Evolutionary conservation across 2,888 invertebrate genomes (phyloP).

Genomic region (Lacanobia wlatinum): DNA sequence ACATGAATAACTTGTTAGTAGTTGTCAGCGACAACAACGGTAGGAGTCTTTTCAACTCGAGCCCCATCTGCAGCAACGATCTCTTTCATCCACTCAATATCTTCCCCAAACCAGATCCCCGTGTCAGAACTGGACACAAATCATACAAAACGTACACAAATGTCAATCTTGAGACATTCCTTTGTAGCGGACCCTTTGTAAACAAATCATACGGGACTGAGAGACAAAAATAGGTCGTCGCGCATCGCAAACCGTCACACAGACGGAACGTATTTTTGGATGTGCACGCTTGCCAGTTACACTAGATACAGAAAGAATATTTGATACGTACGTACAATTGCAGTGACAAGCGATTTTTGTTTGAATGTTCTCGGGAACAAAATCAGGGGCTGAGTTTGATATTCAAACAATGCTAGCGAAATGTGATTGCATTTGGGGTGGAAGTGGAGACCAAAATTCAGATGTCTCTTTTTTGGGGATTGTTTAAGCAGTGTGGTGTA

Average conservation of each 20-base stretch:
- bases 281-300: conserved; percentile 72
- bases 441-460: background rate
- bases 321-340: conserved; percentile 47
- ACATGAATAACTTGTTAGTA: conserved; percentile 24
- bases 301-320: conserved; percentile 64
- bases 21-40: conserved; percentile 6
- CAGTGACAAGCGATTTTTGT: conserved; percentile 44
- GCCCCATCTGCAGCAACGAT: conserved; percentile 14
- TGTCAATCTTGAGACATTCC: conserved; percentile 65
- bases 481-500: background rate
- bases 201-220: conserved; percentile 73
- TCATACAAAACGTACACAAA: conserved; percentile 54
- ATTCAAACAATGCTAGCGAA: conserved; percentile 26
- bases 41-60: background rate
- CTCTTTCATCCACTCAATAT: conserved; percentile 26
- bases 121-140: conserved; percentile 50
- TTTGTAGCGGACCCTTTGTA: conserved; percentile 75
- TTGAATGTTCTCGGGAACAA: conserved; percentile 10
- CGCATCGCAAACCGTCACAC: conserved; percentile 68
- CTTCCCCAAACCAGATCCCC: conserved; percentile 35
- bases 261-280: conserved; percentile 76
- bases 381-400: conserved; percentile 15
- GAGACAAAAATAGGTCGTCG: conserved; percentile 76
- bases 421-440: conserved; percentile 9
- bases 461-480: background rate